phyloP scores from a whole-genome alignment of 1,140 invertebrate species.

The Anagrus nilaparvatae region DNA sequence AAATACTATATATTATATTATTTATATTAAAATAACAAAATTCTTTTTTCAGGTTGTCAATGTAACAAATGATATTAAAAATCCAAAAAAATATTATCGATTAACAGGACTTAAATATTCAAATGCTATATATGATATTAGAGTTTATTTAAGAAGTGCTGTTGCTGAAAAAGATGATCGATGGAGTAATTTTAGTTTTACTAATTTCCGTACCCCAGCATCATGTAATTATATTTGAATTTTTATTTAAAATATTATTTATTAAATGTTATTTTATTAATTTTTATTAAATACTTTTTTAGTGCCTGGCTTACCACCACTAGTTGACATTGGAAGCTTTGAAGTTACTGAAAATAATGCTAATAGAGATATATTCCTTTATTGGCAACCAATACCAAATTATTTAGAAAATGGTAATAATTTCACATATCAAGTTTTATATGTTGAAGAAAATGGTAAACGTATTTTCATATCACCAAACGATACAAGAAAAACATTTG shows the following conservation, averaged over 20 bases:
- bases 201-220: constrained; percentile 48
- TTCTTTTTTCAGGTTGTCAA: constrained; percentile 31
- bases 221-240: constrained; percentile 36
- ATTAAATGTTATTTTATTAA: neutral
- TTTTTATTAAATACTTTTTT: constrained; percentile 9
- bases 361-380: constrained; percentile 49
- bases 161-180: constrained; percentile 40
- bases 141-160: constrained; percentile 51
- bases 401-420: constrained; percentile 50
- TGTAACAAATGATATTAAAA: constrained; percentile 24
- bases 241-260: neutral
- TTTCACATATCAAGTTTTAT: constrained; percentile 39
- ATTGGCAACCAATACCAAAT: constrained; percentile 56
- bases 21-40: too few species aligned
- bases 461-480: constrained; percentile 26
- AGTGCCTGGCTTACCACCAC: constrained; percentile 50
- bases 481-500: constrained; percentile 43
- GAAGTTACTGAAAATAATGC: constrained; percentile 43
- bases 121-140: constrained; percentile 55
- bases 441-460: constrained; percentile 33
- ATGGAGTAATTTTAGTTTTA: constrained; percentile 52
- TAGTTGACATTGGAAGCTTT: constrained; percentile 54
- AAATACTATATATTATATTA: too few species aligned
- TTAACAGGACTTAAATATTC: constrained; percentile 52
- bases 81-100: constrained; percentile 36